Conservation (phyloP, 2,888 invertebrate genomes). For the Osmoderma eremita region DNA sequence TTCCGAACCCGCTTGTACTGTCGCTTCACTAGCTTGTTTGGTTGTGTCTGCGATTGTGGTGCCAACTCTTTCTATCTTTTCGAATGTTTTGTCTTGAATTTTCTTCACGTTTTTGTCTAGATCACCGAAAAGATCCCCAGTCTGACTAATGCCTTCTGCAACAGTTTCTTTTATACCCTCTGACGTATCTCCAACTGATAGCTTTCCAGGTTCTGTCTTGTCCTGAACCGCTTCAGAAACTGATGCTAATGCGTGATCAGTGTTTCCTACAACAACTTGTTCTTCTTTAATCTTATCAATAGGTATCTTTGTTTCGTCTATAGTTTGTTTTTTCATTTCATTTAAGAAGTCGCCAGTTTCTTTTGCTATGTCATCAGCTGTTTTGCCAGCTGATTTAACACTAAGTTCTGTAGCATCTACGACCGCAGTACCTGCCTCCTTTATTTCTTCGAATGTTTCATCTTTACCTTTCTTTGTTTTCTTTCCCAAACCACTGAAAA, state of each 20-base stretch:
- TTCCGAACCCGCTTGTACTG: no score
- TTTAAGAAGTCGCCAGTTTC: conserved; percentile 27
- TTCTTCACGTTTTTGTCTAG: conserved; percentile 40
- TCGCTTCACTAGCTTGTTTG: conserved; percentile 20
- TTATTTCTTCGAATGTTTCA: conserved; percentile 17
- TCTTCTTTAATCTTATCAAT: conserved; percentile 23
- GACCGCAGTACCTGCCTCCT: conserved; percentile 26
- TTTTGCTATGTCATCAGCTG: conserved; percentile 29
- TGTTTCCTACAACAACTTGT: conserved; percentile 24
- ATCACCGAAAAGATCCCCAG: conserved; percentile 37
- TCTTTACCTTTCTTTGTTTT: conserved; percentile 50
- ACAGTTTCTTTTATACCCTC: conserved; percentile 43
- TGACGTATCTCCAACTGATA: conserved; percentile 18
- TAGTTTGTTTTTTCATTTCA: conserved; percentile 18
- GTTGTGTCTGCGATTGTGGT: conserved; percentile 30
- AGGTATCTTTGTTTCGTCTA: no score
- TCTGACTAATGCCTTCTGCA: conserved; percentile 4
- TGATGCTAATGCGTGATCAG: conserved; percentile 1
- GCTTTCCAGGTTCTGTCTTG: conserved; percentile 25
- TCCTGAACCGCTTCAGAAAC: conserved; percentile 33
- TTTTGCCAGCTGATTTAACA: no score
- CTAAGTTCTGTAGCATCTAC: no score
- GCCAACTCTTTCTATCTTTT: conserved; percentile 34
- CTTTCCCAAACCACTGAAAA: conserved; percentile 45
- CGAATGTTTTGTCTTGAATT: conserved; percentile 6